phyloP scores from a whole-genome alignment of 2,797 vertebrate species.

The Sebastes hopkinsi region DNA sequence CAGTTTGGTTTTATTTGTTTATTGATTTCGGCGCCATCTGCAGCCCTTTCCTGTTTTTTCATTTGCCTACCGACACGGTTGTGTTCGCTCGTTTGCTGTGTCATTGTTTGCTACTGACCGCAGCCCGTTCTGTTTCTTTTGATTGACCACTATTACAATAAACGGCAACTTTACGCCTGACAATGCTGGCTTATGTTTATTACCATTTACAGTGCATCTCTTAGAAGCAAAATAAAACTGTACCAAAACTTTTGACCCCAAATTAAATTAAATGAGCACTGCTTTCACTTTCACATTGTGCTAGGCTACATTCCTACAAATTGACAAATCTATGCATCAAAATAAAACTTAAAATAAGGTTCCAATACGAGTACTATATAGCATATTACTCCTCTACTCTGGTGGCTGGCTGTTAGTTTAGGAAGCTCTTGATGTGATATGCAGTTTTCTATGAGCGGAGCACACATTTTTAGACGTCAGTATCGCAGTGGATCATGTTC shows the following conservation, averaged over 20 bases:
- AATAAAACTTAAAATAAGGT: not conserved
- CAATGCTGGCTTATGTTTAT: no score
- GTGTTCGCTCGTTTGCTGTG: not conserved
- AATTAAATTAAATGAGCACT: no score
- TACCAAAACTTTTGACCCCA: no score
- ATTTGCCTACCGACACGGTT: not conserved
- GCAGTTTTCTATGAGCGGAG: no score
- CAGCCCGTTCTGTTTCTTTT: not conserved
- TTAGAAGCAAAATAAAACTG: no score
- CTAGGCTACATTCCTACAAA: no score
- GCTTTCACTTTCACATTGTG: no score
- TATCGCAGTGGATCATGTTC: no score
- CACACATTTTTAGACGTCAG: no score
- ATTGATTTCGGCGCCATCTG: not conserved
- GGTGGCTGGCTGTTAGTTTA: not conserved
- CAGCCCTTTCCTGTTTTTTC: not conserved
- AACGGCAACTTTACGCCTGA: not conserved
- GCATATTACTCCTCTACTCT: not conserved
- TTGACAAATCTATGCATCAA: not conserved
- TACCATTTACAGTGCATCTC: no score
- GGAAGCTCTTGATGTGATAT: no score
- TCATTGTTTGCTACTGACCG: not conserved
- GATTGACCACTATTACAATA: not conserved
- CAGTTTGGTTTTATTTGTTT: not conserved
- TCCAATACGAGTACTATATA: accelerated